Evolutionary conservation across 1,140 invertebrate species (phyloP).

Genomic region (Drosophila albomicans): DNA sequence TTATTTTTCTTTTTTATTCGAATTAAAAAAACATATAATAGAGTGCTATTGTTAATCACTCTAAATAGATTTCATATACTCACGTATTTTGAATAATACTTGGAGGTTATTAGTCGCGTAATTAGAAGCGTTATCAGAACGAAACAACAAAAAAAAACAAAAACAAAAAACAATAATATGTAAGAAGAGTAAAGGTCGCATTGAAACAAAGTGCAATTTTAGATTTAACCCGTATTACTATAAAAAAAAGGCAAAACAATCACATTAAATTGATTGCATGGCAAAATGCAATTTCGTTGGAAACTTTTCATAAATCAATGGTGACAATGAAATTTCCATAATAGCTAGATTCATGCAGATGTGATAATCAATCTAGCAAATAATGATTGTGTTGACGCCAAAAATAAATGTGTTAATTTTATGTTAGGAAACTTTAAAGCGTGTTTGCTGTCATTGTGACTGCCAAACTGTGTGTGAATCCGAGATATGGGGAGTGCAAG

Average conservation of each 20-base stretch:
- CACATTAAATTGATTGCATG: too few species aligned
- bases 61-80: not conserved
- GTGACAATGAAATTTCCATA: too few species aligned
- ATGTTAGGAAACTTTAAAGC: not conserved
- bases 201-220: not conserved
- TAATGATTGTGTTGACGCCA: not conserved
- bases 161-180: not conserved
- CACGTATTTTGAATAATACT: not conserved
- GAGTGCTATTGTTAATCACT: slow-evolving; percentile 2
- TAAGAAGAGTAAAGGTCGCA: not conserved
- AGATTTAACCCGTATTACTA: too few species aligned
- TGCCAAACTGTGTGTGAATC: too few species aligned
- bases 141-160: slow-evolving; percentile 3
- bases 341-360: too few species aligned
- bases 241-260: too few species aligned
- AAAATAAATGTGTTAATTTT: slow-evolving; percentile 32
- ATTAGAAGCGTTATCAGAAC: slow-evolving; percentile 16
- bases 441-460: not conserved
- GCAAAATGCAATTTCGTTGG: too few species aligned
- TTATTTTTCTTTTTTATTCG: not conserved
- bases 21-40: not conserved
- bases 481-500: slow-evolving; percentile 27
- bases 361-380: not conserved
- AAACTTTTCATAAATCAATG: too few species aligned
- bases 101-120: not conserved